These are phyloP conservation scores for Eretmochelys imbricata DNA, from an alignment of 2,113 vertebrate species.

Conservation along the genomic window DNA sequence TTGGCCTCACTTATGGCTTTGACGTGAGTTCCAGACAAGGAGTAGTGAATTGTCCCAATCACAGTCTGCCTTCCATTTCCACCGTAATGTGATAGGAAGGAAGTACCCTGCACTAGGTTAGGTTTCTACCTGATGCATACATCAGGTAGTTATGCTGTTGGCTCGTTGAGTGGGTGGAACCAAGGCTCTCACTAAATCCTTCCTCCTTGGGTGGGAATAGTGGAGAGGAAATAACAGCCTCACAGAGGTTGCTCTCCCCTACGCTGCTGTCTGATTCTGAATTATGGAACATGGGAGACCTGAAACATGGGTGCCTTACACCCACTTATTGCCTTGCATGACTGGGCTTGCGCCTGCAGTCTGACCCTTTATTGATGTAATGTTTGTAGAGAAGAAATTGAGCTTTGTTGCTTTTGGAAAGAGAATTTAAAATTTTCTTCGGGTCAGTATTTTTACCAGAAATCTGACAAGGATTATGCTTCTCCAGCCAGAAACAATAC, in stretches of 20 bases:
- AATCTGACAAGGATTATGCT: neutral
- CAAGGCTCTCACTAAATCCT: neutral
- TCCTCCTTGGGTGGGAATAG: neutral
- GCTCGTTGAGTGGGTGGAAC: neutral
- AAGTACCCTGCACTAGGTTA: no score
- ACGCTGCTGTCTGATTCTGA: neutral
- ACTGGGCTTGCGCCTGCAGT: neutral
- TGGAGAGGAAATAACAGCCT: neutral
- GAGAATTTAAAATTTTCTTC: neutral
- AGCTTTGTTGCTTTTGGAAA: neutral
- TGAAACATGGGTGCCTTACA: neutral
- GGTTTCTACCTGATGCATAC: neutral
- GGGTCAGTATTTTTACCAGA: neutral
- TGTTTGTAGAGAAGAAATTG: neutral
- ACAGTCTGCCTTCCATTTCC: neutral
- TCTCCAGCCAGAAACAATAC: neutral
- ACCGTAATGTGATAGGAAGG: neutral
- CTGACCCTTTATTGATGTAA: neutral
- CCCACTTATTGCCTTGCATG: neutral
- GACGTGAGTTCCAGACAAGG: neutral
- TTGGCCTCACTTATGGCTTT: neutral
- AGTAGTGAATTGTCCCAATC: neutral
- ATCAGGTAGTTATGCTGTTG: neutral
- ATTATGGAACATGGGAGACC: neutral
- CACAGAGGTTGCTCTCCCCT: fast-evolving